Evolutionary conservation across 2,888 invertebrate genomes (phyloP).

Genomic region (Ophioninae sp.): DNA sequence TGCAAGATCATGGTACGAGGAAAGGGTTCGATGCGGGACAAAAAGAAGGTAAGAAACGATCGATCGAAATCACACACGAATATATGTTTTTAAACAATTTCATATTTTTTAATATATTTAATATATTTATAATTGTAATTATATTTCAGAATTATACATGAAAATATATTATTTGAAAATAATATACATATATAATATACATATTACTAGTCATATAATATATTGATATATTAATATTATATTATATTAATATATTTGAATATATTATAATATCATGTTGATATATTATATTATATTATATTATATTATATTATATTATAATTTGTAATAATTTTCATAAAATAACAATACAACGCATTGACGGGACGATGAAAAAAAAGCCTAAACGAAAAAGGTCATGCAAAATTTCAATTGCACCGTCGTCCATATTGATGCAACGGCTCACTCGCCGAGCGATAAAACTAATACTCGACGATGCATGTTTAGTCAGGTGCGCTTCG

Average conservation of each 20-base stretch:
- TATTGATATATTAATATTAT: too few relatives aligned
- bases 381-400: background rate
- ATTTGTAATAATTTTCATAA: background rate
- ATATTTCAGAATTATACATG: too few relatives aligned
- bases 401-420: background rate
- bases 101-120: too few relatives aligned
- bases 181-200: too few relatives aligned
- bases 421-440: background rate
- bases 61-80: slow-evolving; percentile 8
- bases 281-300: too few relatives aligned
- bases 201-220: too few relatives aligned
- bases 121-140: too few relatives aligned
- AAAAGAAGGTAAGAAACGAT: slow-evolving; percentile 93
- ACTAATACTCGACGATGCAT: slow-evolving; percentile 40
- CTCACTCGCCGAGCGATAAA: slow-evolving; percentile 35
- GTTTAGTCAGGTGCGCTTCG: slow-evolving; percentile 49
- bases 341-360: background rate
- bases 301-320: background rate
- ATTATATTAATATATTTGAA: too few relatives aligned
- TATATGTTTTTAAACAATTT: background rate
- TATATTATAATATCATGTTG: background rate
- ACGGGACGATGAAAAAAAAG: background rate
- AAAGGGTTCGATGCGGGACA: slow-evolving; percentile 99
- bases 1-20: slow-evolving; percentile 99
- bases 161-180: too few relatives aligned